A percentile compares a stretch with the other conserved stretches of the same genome.
Conservation (phyloP, 2,888 invertebrate genomes). For the Drosophila longiperda region DNA sequence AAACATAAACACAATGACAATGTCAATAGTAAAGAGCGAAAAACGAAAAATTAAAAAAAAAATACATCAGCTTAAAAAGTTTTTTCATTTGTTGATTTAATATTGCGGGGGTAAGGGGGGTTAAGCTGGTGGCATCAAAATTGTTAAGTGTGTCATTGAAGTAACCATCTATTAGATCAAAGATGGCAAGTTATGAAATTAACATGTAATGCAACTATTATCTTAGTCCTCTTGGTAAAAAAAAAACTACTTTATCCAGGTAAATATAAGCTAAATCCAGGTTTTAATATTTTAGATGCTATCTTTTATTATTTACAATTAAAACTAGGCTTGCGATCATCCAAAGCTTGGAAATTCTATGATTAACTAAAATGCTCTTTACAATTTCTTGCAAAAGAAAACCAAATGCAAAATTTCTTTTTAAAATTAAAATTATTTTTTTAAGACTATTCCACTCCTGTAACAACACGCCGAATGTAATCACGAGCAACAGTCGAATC, state of each 20-base stretch:
- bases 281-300: neutral
- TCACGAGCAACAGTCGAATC: too few species aligned
- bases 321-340: neutral
- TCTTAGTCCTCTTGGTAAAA: neutral
- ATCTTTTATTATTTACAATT: neutral
- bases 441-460: too few species aligned
- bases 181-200: neutral
- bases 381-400: neutral
- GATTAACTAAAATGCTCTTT: neutral
- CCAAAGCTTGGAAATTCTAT: neutral
- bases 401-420: too few species aligned
- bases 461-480: too few species aligned
- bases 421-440: too few species aligned
- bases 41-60: slow-evolving; percentile 41
- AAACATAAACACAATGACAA: slow-evolving; percentile 58
- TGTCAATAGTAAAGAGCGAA: slow-evolving; percentile 54
- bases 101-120: neutral
- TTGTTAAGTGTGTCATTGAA: neutral
- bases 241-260: neutral
- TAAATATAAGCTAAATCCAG: neutral
- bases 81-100: slow-evolving; percentile 14
- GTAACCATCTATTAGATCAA: neutral
- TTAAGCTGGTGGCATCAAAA: neutral
- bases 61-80: slow-evolving; percentile 29
- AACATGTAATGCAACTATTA: neutral